These are phyloP conservation scores for Chloropsis cyanopogon DNA, from an alignment of 2,113 vertebrate genomes.

Conservation along the genomic window DNA sequence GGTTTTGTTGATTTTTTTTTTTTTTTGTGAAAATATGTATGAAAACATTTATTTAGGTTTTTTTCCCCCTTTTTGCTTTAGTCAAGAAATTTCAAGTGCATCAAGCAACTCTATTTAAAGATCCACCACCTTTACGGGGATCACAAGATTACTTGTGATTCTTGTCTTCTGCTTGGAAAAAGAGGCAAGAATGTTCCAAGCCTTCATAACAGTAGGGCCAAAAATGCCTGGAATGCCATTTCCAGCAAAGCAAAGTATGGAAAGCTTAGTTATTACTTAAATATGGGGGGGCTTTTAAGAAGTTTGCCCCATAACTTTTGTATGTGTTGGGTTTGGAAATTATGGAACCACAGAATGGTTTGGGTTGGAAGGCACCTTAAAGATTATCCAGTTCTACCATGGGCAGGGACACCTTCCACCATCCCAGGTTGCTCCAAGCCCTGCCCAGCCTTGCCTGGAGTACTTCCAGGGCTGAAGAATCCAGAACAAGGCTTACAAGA, in stretches of 20 bases:
- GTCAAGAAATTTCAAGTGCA: background rate
- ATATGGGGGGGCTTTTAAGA: background rate
- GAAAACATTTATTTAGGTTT: background rate
- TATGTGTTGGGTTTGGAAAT: background rate
- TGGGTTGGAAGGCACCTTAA: background rate
- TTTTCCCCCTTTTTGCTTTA: background rate
- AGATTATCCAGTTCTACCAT: background rate
- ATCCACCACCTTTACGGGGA: background rate
- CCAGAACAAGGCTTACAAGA: background rate
- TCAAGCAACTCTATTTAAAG: conserved; percentile 24
- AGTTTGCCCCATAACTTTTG: background rate
- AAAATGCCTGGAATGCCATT: background rate
- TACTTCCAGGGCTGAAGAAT: background rate
- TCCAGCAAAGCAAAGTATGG: background rate
- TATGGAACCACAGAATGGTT: background rate
- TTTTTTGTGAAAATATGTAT: background rate
- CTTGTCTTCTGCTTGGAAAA: background rate
- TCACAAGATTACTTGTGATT: conserved; percentile 4
- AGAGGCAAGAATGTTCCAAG: background rate
- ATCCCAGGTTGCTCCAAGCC: background rate
- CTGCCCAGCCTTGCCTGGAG: background rate
- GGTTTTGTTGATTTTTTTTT: background rate
- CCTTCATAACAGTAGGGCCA: background rate
- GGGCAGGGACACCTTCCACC: background rate
- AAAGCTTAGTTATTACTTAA: background rate